Evolutionary conservation across 2,113 vertebrate species (phyloP).

Genomic region (rabbit (Oryctolagus cuniculus)): mOryCun1.1 NC_091434.1:7246001-7246500

Average conservation of each 20-base stretch:
- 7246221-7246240: too few species aligned
- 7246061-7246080: background rate
- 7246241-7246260: background rate
- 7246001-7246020: background rate
- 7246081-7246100: background rate
- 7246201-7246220: background rate
- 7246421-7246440: background rate
- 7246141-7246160: background rate
- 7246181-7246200: background rate
- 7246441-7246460: background rate
- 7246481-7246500: background rate
- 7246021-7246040: background rate
- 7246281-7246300: background rate
- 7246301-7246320: background rate
- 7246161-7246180: conserved; percentile 16
- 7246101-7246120: background rate
- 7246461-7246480: background rate
- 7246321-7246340: background rate
- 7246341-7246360: background rate
- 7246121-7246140: background rate
- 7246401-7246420: conserved; percentile 5
- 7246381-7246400: background rate
- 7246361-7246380: background rate
- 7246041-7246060: background rate
- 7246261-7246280: background rate